These are phyloP conservation scores for Formicarius rufipectus DNA, from an alignment of 2,113 vertebrate genomes.

Conservation along the genomic window DNA sequence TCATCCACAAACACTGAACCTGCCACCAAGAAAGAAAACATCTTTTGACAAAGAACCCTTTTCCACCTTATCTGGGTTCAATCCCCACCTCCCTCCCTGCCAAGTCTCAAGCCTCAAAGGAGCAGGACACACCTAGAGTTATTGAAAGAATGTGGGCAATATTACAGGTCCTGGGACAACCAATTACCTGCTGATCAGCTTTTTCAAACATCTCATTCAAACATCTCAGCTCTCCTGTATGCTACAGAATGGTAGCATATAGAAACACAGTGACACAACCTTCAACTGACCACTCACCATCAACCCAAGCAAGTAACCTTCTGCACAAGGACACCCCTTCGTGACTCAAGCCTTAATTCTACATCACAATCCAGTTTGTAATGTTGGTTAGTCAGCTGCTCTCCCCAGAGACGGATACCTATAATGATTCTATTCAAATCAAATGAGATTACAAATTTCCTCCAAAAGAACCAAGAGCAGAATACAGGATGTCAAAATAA, in stretches of 20 bases:
- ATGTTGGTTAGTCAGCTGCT: neutral
- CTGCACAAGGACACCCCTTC: neutral
- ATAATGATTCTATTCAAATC: neutral
- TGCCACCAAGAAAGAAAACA: neutral
- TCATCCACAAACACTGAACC: neutral
- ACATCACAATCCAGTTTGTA: neutral
- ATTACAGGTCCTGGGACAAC: neutral
- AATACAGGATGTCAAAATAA: neutral
- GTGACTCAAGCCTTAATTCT: neutral
- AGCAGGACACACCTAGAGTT: neutral
- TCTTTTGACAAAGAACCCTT: neutral
- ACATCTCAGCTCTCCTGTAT: neutral
- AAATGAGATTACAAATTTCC: neutral
- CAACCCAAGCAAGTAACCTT: neutral
- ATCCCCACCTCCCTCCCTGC: neutral
- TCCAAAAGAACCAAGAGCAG: neutral
- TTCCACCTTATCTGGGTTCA: neutral
- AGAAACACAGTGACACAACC: neutral
- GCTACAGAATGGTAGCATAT: neutral
- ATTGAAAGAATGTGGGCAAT: neutral
- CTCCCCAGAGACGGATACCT: neutral
- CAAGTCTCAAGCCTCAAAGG: neutral
- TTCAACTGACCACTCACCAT: neutral
- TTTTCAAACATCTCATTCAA: neutral
- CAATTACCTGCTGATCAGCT: neutral